phyloP scores from a whole-genome alignment of 2,113 vertebrate genomes.

The Paradoxurus hermaphroditus region DNA sequence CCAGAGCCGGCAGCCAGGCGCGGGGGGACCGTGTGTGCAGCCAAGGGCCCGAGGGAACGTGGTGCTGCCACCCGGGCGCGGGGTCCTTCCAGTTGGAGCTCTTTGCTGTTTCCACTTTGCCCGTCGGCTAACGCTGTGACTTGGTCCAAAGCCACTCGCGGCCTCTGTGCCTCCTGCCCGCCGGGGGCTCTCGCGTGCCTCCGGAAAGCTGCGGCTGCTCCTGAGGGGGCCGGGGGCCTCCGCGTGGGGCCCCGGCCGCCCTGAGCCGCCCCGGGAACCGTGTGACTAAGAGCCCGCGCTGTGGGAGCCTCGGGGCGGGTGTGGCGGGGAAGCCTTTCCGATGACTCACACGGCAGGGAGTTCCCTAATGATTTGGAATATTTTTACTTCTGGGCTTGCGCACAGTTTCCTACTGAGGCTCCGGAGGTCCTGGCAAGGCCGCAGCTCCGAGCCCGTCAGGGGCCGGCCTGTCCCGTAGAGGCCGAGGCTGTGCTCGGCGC shows the following conservation, averaged over 20 bases:
- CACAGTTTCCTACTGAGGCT: conserved; percentile 82
- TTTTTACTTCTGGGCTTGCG: conserved; percentile 91
- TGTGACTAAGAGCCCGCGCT: neutral
- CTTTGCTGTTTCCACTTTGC: neutral
- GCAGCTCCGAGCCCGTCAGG: conserved; percentile 78
- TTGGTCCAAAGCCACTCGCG: no score
- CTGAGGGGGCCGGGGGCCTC: neutral
- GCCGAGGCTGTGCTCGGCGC: neutral
- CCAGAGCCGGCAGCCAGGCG: neutral
- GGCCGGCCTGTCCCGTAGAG: neutral
- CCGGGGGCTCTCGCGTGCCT: neutral
- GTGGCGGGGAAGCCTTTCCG: conserved; percentile 91
- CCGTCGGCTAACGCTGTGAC: neutral
- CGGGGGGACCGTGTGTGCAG: neutral
- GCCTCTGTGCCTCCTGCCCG: no score
- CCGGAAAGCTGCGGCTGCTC: neutral
- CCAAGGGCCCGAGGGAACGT: neutral
- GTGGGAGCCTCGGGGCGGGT: conserved; percentile 78
- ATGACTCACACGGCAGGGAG: conserved; percentile 94
- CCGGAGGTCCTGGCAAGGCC: conserved; percentile 78
- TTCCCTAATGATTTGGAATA: conserved; percentile 93
- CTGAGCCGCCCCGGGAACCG: neutral
- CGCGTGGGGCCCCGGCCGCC: neutral
- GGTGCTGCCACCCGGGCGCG: rapidly evolving
- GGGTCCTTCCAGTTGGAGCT: neutral